phyloP scores from a whole-genome alignment of 2,797 vertebrate genomes.

The Labeo calbasu region DNA sequence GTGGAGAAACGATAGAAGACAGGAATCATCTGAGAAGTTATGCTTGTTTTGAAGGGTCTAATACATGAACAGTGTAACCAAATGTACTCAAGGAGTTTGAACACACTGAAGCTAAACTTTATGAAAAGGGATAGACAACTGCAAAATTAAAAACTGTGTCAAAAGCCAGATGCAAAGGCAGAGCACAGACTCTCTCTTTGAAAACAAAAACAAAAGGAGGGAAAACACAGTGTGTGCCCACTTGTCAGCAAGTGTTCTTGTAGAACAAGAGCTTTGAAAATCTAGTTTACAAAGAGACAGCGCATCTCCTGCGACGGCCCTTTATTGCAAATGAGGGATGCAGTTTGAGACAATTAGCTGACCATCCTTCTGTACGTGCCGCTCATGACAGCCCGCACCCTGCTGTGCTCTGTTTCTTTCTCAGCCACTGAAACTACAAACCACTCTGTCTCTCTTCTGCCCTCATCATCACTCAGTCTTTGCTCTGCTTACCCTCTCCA shows the following conservation, averaged over 20 bases:
- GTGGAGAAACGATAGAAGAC: constrained; percentile 50
- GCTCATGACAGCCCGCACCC: neutral
- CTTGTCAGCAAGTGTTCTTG: constrained; percentile 6
- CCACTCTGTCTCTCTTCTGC: neutral
- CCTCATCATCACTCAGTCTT: neutral
- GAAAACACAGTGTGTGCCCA: neutral
- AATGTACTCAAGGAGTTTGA: neutral
- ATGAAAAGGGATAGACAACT: neutral
- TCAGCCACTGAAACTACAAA: neutral
- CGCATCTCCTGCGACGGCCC: constrained; percentile 11
- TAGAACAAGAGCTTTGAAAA: constrained; percentile 19
- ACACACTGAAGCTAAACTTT: neutral
- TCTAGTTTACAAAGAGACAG: constrained; percentile 6
- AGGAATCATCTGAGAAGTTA: neutral
- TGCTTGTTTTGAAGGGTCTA: neutral
- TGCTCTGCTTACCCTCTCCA: constrained; percentile 89
- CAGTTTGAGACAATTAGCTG: constrained; percentile 20
- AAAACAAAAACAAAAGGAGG: neutral
- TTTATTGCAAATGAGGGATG: constrained; percentile 33
- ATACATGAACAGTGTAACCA: neutral
- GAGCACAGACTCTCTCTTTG: neutral
- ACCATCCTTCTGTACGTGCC: neutral
- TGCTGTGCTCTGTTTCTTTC: neutral
- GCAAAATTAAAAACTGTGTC: neutral
- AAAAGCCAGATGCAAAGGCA: neutral